Evolutionary conservation across 1,140 invertebrate genomes (phyloP).

Genomic region (Eumeta japonica): DNA sequence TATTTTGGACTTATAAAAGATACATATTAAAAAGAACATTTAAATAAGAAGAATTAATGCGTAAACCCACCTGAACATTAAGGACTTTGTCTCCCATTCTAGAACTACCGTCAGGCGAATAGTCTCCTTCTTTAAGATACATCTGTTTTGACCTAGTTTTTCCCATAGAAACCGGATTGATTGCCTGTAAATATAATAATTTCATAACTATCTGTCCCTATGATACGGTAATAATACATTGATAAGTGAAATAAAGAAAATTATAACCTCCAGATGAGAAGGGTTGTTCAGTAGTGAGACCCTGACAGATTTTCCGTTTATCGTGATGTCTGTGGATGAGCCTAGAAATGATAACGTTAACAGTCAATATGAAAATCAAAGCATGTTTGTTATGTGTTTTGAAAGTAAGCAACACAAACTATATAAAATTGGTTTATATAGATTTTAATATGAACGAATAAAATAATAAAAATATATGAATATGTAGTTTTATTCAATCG

Average conservation of each 20-base stretch:
- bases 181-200: too few species aligned
- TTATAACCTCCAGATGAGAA: constrained; percentile 88
- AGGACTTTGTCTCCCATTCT: constrained; percentile 71
- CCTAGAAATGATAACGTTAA: constrained; percentile 65
- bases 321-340: constrained; percentile 72
- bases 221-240: not conserved
- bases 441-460: too few species aligned
- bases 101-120: constrained; percentile 54
- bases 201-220: too few species aligned
- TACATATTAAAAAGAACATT: too few species aligned
- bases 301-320: constrained; percentile 67
- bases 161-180: constrained; percentile 91
- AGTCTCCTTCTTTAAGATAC: constrained; percentile 69
- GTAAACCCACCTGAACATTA: constrained; percentile 67
- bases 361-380: too few species aligned
- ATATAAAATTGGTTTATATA: too few species aligned
- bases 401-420: too few species aligned
- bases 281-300: constrained; percentile 90
- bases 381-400: too few species aligned
- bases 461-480: too few species aligned
- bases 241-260: constrained; percentile 3
- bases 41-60: too few species aligned
- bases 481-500: too few species aligned
- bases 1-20: too few species aligned
- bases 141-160: constrained; percentile 85